Percentiles rank a stretch among this genome's conserved stretches.
phyloP scores from a whole-genome alignment of 2,888 invertebrate species.

The Aphelenchoides bicaudatus region DNA sequence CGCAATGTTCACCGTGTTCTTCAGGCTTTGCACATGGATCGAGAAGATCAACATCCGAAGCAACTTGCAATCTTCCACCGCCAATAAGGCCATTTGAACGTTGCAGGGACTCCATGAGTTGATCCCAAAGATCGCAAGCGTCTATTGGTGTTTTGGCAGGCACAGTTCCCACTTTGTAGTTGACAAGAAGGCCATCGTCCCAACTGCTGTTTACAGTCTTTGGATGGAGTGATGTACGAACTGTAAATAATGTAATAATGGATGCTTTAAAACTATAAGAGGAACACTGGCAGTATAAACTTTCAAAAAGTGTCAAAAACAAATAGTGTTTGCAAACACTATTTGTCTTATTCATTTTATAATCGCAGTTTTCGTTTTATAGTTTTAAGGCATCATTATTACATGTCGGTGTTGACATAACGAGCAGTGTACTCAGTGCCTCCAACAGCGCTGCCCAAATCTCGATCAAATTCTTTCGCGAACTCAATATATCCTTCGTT shows the following conservation, averaged over 20 bases:
- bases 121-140: constrained; percentile 55
- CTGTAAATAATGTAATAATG: too few species aligned
- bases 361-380: too few species aligned
- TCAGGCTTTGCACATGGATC: constrained; percentile 49
- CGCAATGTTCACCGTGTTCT: constrained; percentile 45
- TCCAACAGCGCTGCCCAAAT: constrained; percentile 54
- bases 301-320: too few species aligned
- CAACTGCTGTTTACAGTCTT: constrained; percentile 58
- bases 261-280: too few species aligned
- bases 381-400: too few species aligned
- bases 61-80: constrained; percentile 52
- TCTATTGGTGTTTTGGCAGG: constrained; percentile 45
- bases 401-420: constrained; percentile 53
- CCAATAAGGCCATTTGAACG: constrained; percentile 43
- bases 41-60: constrained; percentile 52
- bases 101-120: constrained; percentile 51
- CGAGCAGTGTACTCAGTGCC: constrained; percentile 50
- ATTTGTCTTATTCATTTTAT: too few species aligned
- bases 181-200: constrained; percentile 58
- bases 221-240: constrained; percentile 45
- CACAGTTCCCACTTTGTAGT: constrained; percentile 53
- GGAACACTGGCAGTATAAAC: too few species aligned
- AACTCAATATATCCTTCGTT: constrained; percentile 55
- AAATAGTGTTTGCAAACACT: too few species aligned
- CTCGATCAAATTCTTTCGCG: constrained; percentile 49